Evolutionary conservation across 2,888 invertebrate genomes (phyloP).

Genomic region (Xanthorhoe spadicearia): DNA sequence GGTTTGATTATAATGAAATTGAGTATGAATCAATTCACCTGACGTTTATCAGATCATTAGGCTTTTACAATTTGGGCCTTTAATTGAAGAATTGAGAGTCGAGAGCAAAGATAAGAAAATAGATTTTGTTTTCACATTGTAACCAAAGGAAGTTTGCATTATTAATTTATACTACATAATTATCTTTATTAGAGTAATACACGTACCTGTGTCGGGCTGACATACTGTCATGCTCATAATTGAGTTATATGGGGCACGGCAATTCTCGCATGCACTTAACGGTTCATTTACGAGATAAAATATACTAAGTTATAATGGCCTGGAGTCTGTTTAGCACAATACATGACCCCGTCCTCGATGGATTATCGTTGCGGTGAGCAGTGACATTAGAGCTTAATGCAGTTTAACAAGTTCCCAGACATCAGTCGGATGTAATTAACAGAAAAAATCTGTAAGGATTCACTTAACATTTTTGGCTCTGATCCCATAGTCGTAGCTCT

Average conservation of each 20-base stretch:
- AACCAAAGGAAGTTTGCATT: not conserved
- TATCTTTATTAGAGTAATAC: conserved; percentile 36
- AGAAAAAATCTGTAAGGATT: not conserved
- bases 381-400: conserved; percentile 32
- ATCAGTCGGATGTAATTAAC: not conserved
- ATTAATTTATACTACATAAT: conserved; percentile 7
- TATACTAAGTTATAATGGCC: conserved; percentile 62
- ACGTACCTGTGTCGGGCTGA: conserved; percentile 53
- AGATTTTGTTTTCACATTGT: not conserved
- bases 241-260: conserved; percentile 75
- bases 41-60: conserved; percentile 17
- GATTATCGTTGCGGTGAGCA: conserved; percentile 48
- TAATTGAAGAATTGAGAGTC: not conserved
- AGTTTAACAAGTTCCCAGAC: conserved; percentile 30
- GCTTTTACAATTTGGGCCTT: conserved; percentile 7
- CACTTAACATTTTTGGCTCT: not conserved
- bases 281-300: conserved; percentile 62
- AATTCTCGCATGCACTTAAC: conserved; percentile 80
- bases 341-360: conserved; percentile 55
- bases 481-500: not conserved
- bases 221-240: conserved; percentile 69
- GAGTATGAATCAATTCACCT: conserved; percentile 23
- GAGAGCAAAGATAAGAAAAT: not conserved
- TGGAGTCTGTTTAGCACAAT: conserved; percentile 65
- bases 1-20: conserved; percentile 18